A percentile compares a stretch with the other conserved stretches of the same genome.
These are phyloP conservation scores for Lagopus muta DNA, from an alignment of 2,113 vertebrate species.

Conservation along the genomic window DNA sequence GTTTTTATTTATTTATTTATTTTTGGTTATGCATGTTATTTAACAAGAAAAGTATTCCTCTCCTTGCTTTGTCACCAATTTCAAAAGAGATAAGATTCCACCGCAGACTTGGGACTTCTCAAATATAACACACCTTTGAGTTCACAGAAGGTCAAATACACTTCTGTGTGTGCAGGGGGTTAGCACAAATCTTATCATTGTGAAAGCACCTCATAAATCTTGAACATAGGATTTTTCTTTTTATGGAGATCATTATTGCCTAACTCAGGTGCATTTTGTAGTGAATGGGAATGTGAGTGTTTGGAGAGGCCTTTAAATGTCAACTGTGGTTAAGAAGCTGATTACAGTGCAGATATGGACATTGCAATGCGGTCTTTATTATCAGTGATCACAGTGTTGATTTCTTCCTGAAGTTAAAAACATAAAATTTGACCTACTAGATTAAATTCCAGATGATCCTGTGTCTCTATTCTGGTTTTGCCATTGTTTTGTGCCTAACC, in stretches of 20 bases:
- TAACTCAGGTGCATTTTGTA: not conserved
- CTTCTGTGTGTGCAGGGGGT: not conserved
- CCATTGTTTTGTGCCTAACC: not conserved
- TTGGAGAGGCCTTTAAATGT: not conserved
- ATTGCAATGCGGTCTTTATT: not conserved
- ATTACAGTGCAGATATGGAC: not conserved
- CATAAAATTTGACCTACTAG: not conserved
- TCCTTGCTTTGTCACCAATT: not conserved
- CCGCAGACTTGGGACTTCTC: not conserved
- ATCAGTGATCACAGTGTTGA: not conserved
- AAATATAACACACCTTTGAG: not conserved
- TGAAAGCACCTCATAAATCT: slow-evolving; percentile 2
- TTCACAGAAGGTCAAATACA: not conserved
- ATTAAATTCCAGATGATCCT: not conserved
- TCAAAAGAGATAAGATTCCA: not conserved
- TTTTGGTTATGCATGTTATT: not conserved
- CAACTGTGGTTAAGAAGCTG: not conserved
- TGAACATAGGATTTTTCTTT: not conserved
- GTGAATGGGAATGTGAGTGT: not conserved
- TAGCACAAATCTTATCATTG: not conserved
- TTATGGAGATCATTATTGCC: not conserved
- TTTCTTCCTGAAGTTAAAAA: not conserved
- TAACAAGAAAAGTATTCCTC: not conserved
- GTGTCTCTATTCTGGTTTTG: not conserved
- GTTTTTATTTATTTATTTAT: not conserved